These are phyloP conservation scores for Seira ritae DNA, from an alignment of 2,888 invertebrate genomes.

Conservation along the genomic window DNA sequence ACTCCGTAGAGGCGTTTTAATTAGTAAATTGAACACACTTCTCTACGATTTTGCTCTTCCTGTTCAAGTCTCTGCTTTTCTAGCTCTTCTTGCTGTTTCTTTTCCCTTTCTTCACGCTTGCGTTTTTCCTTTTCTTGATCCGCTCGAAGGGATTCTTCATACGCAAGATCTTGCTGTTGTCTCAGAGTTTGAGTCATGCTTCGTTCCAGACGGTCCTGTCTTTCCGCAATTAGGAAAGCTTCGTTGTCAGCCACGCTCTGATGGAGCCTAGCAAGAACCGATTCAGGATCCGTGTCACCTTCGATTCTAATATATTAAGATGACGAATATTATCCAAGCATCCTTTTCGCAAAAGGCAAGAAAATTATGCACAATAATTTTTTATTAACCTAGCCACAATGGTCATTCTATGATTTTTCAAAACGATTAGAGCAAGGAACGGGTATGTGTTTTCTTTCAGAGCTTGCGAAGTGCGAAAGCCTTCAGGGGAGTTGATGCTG, in stretches of 20 bases:
- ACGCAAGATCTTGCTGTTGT: slow-evolving; percentile 95
- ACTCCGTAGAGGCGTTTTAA: not conserved
- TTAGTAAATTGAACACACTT: slow-evolving; percentile 50
- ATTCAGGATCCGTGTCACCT: slow-evolving; percentile 85
- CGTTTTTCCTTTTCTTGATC: slow-evolving; percentile 96
- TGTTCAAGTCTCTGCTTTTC: slow-evolving; percentile 79
- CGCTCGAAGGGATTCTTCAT: slow-evolving; percentile 90
- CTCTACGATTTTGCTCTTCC: slow-evolving; percentile 75
- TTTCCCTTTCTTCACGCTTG: slow-evolving; percentile 80
- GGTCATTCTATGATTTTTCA: slow-evolving; percentile 94
- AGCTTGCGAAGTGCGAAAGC: slow-evolving; percentile 93
- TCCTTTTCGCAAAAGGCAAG: no score
- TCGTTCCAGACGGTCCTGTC: slow-evolving; percentile 87
- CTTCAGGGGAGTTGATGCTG: slow-evolving; percentile 91
- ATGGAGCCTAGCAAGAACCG: slow-evolving; percentile 84
- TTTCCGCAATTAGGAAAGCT: slow-evolving; percentile 88
- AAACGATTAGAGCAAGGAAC: slow-evolving; percentile 91
- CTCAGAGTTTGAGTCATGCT: slow-evolving; percentile 91
- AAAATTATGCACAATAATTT: not conserved
- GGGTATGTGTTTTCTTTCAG: slow-evolving; percentile 90
- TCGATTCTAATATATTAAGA: no score
- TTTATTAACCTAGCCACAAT: slow-evolving; percentile 83
- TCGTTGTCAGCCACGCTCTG: slow-evolving; percentile 91
- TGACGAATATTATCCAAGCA: slow-evolving; percentile 69
- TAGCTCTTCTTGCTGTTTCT: slow-evolving; percentile 77